These are phyloP conservation scores for Mechanitis messenoides DNA, from an alignment of 2,888 invertebrate species.

Conservation along the genomic window DNA sequence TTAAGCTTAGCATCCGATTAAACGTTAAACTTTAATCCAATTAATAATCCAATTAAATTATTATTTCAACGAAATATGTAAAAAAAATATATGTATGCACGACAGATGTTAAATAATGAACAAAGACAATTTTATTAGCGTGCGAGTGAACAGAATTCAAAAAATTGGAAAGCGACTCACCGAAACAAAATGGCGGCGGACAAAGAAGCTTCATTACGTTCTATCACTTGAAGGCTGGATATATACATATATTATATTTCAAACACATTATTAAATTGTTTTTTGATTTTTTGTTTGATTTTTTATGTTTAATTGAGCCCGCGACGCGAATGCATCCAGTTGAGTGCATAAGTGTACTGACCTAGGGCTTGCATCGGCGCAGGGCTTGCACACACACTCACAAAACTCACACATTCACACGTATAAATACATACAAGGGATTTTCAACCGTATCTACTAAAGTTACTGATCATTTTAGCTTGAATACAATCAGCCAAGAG, in stretches of 20 bases:
- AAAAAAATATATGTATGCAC: constrained; percentile 8
- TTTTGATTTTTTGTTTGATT: constrained; percentile 29
- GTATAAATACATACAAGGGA: not conserved
- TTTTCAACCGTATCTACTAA: constrained; percentile 17
- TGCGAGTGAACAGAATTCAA: constrained; percentile 32
- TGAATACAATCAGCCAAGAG: constrained; percentile 11
- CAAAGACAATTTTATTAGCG: constrained; percentile 37
- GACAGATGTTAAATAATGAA: constrained; percentile 29
- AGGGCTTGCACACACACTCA: constrained; percentile 37
- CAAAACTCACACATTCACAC: constrained; percentile 26
- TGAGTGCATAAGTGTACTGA: constrained; percentile 46
- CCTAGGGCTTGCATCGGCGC: constrained; percentile 48
- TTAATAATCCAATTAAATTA: constrained; percentile 15
- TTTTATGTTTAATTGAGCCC: constrained; percentile 29
- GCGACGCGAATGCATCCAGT: constrained; percentile 38
- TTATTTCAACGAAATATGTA: not conserved
- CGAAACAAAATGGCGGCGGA: constrained; percentile 50
- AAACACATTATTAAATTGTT: constrained; percentile 21
- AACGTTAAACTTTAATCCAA: constrained; percentile 14
- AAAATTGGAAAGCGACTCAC: constrained; percentile 55
- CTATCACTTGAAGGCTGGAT: constrained; percentile 6
- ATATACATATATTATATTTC: constrained; percentile 7
- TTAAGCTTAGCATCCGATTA: constrained; percentile 21
- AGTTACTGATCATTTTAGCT: constrained; percentile 9
- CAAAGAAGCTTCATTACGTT: constrained; percentile 36